Evolutionary conservation across 2,113 vertebrate species (phyloP).

Genomic region (Noctilio leporinus): DNA sequence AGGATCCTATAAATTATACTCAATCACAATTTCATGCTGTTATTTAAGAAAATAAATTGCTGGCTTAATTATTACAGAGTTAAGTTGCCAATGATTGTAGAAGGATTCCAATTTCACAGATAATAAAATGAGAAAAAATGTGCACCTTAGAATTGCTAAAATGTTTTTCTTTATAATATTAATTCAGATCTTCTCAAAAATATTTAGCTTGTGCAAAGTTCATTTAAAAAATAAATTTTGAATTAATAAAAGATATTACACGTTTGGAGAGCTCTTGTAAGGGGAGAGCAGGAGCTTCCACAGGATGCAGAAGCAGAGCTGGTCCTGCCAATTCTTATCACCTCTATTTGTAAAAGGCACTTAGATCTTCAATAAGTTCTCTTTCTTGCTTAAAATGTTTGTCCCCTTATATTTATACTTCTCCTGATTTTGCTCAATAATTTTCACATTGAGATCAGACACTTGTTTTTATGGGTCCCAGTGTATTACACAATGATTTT

Average conservation of each 20-base stretch:
- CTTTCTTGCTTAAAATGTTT: neutral
- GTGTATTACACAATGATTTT: neutral
- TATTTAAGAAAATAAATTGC: neutral
- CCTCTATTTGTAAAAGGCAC: neutral
- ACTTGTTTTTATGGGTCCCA: accelerated
- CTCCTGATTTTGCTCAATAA: neutral
- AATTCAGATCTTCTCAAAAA: neutral
- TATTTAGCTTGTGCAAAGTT: neutral
- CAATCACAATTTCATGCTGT: neutral
- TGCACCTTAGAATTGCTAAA: neutral
- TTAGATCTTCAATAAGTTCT: neutral
- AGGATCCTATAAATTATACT: neutral
- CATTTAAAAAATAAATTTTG: neutral
- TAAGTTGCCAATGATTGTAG: neutral
- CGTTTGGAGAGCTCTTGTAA: neutral
- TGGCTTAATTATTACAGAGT: neutral
- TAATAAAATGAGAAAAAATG: neutral
- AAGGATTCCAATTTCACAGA: neutral
- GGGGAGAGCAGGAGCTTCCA: accelerated
- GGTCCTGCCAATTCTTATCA: neutral
- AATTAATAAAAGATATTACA: neutral
- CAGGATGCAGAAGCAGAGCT: neutral
- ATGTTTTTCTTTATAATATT: neutral
- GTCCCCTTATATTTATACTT: neutral
- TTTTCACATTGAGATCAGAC: neutral